Evolutionary conservation across 2,888 invertebrate species (phyloP).

Genomic region (Ganaspis brasiliensis): DNA sequence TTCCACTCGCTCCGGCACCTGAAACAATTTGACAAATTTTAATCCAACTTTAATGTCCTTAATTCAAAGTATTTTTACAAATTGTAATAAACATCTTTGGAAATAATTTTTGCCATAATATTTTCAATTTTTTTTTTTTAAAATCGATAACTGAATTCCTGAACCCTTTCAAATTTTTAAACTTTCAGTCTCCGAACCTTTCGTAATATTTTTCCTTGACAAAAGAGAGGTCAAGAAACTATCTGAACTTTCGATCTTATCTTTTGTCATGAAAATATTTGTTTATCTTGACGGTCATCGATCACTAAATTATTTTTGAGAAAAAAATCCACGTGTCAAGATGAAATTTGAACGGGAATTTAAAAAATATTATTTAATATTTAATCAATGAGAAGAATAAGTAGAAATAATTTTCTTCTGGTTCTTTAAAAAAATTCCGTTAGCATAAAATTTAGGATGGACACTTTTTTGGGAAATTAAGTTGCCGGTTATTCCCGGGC

Average conservation of each 20-base stretch:
- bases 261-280: conserved; percentile 65
- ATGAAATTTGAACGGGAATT: conserved; percentile 12
- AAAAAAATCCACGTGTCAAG: conserved; percentile 52
- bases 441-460: no score
- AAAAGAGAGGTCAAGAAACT: conserved; percentile 50
- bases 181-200: background rate
- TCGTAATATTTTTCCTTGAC: conserved; percentile 36
- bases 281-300: conserved; percentile 54
- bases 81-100: background rate
- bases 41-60: no score
- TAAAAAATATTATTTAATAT: no score
- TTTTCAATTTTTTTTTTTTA: background rate
- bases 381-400: no score
- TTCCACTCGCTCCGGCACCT: conserved; percentile 59
- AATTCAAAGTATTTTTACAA: no score
- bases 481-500: no score
- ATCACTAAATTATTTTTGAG: background rate
- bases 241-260: conserved; percentile 23
- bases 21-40: background rate
- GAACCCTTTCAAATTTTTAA: background rate
- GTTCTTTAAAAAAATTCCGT: no score
- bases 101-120: background rate
- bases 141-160: background rate
- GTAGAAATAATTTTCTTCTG: no score
- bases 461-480: no score